These are phyloP conservation scores for Porites lobata DNA, from an alignment of 92 coral and sea anemone species.

Conservation along the genomic window DNA sequence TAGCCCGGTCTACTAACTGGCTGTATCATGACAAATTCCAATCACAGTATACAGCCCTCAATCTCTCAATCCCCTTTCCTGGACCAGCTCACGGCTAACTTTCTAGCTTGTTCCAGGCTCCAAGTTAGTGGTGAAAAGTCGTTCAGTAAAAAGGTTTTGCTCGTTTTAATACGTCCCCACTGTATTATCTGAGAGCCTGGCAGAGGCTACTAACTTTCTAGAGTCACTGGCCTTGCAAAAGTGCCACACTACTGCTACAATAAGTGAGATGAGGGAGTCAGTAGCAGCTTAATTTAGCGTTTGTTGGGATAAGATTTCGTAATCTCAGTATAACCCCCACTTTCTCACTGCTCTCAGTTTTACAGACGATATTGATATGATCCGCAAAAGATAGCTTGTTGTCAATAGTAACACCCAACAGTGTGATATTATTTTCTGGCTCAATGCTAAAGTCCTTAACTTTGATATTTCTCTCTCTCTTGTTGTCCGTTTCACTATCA, in stretches of 20 bases:
- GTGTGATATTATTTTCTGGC: conserved; percentile 37
- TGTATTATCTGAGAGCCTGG: too few species aligned
- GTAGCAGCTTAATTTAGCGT: not conserved
- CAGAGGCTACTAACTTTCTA: not conserved
- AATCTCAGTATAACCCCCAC: not conserved
- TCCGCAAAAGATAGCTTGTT: conserved; percentile 22
- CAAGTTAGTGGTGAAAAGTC: too few species aligned
- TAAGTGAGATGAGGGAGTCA: not conserved
- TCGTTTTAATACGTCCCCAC: too few species aligned
- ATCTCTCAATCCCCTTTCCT: not conserved
- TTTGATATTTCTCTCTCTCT: conserved; percentile 31
- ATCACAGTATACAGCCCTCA: not conserved
- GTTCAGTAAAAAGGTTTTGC: too few species aligned
- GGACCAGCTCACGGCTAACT: not conserved
- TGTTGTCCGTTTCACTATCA: conserved; percentile 26
- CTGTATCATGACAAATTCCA: not conserved
- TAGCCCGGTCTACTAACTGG: not conserved
- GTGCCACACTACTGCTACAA: not conserved
- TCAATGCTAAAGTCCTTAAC: conserved; percentile 42
- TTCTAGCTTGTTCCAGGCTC: too few species aligned
- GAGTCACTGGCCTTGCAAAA: not conserved
- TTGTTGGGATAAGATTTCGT: not conserved
- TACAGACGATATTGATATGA: conserved; percentile 28
- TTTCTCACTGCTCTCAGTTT: conserved; percentile 28
- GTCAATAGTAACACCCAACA: conserved; percentile 34